These are phyloP conservation scores for Illadopsis cleaveri DNA, from an alignment of 2,113 vertebrate species.

Conservation along the genomic window DNA sequence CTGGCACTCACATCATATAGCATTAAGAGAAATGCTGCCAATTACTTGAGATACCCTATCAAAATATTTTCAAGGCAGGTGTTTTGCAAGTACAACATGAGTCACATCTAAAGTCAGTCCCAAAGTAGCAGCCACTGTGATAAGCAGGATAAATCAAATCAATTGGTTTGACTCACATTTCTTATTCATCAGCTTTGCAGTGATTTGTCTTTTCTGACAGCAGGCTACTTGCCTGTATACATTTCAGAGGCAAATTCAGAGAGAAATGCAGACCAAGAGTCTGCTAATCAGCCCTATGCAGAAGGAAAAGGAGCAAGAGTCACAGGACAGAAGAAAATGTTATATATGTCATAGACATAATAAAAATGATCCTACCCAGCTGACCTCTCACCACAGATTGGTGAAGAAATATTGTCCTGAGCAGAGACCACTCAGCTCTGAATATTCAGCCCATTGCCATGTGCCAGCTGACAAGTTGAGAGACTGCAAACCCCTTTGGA, in stretches of 20 bases:
- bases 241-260: not conserved
- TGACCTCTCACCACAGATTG: not conserved
- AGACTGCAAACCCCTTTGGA: fast-evolving
- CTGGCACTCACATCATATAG: not conserved
- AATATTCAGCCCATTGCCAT: not conserved
- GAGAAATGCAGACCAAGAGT: not conserved
- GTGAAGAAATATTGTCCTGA: not conserved
- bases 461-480: not conserved
- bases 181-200: not conserved
- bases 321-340: not conserved
- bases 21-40: slow-evolving; percentile 2
- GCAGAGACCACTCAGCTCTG: not conserved
- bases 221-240: not conserved
- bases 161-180: not conserved
- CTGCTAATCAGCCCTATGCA: not conserved
- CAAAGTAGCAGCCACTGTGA: slow-evolving; percentile 1
- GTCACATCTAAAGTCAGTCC: not conserved
- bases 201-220: not conserved
- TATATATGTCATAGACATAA: not conserved
- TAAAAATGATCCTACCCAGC: not conserved
- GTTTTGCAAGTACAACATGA: slow-evolving; percentile 35
- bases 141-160: slow-evolving; percentile 19
- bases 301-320: not conserved
- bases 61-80: slow-evolving; percentile 48
- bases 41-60: not conserved